phyloP scores from a whole-genome alignment of 2,113 vertebrate genomes.

The Elgaria multicarinata region DNA sequence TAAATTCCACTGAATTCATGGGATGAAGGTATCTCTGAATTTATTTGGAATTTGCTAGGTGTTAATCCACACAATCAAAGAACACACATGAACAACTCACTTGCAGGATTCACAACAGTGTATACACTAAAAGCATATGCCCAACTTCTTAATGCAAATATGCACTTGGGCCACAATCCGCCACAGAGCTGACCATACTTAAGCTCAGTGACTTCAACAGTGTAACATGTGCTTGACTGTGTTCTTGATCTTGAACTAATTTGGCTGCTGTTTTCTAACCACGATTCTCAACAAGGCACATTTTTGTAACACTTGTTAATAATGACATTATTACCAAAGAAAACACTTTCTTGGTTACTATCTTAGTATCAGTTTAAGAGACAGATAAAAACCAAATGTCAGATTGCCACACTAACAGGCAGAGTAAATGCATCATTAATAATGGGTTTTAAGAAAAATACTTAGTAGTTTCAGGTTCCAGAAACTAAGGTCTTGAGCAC shows the following conservation, averaged over 20 bases:
- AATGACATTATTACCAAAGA: not conserved
- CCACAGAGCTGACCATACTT: not conserved
- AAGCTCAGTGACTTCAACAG: not conserved
- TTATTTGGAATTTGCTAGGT: not conserved
- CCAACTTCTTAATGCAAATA: not conserved
- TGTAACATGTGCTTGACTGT: not conserved
- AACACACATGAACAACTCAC: not conserved
- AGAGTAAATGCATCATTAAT: conserved; percentile 27
- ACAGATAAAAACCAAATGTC: not conserved
- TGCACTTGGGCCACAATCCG: not conserved
- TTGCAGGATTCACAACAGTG: accelerated
- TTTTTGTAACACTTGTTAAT: not conserved
- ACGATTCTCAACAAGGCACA: not conserved
- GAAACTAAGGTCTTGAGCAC: conserved; percentile 11
- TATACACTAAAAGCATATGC: not conserved
- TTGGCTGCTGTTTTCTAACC: not conserved
- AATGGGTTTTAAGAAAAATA: conserved; percentile 25
- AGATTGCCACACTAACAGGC: not conserved
- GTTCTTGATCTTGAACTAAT: not conserved
- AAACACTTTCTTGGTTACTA: not conserved
- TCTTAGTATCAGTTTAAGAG: not conserved
- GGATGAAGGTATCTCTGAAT: not conserved
- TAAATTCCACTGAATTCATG: not conserved
- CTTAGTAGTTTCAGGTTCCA: conserved; percentile 36
- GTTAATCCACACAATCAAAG: not conserved